These are phyloP conservation scores for Eriosoma lanigerum DNA, from an alignment of 1,140 invertebrate genomes.

Conservation along the genomic window DNA sequence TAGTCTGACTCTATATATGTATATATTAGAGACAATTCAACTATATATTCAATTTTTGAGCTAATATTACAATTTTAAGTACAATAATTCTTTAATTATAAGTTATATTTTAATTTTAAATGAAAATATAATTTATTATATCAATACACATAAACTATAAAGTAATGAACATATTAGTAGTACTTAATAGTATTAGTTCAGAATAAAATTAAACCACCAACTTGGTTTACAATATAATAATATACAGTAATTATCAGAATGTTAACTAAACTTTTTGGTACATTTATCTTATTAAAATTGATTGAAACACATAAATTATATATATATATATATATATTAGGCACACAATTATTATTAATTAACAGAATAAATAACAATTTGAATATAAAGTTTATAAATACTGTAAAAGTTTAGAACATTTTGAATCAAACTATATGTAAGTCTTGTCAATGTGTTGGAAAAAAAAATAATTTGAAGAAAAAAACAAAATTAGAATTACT, in stretches of 20 bases:
- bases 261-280: background rate
- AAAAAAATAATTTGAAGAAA: constrained; percentile 6
- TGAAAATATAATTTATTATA: constrained; percentile 3
- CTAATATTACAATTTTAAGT: constrained; percentile 34
- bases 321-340: background rate
- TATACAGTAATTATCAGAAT: constrained; percentile 13
- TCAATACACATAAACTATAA: background rate
- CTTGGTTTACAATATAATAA: background rate
- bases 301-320: background rate
- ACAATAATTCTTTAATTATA: constrained; percentile 26
- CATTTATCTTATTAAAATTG: background rate
- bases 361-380: background rate
- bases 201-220: background rate
- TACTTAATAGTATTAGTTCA: background rate
- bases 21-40: background rate
- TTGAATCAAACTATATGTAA: background rate
- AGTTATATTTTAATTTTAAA: background rate
- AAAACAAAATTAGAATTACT: background rate
- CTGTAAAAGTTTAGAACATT: background rate
- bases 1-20: background rate
- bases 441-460: constrained; percentile 7
- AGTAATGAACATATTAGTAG: constrained; percentile 6
- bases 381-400: background rate
- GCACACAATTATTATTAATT: background rate
- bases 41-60: constrained; percentile 7